Conservation (phyloP, 1,140 invertebrate genomes). For the Eupeodes corollae region DNA sequence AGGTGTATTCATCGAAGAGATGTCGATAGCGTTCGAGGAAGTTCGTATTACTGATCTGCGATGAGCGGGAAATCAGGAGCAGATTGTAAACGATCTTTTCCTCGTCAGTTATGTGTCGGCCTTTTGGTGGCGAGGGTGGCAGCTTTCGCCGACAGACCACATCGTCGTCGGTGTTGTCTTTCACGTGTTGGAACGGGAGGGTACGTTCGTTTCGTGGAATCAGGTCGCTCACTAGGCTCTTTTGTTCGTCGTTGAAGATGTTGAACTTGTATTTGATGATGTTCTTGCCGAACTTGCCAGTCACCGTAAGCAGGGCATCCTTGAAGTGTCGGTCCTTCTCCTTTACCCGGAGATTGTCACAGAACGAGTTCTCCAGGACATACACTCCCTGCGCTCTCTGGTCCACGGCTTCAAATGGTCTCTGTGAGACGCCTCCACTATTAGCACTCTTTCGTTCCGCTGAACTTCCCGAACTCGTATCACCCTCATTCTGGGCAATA, state of each 20-base stretch:
- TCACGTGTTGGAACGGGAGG: slow-evolving; percentile 29
- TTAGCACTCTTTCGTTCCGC: too few species aligned
- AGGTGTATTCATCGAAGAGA: slow-evolving; percentile 31
- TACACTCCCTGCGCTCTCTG: slow-evolving; percentile 19
- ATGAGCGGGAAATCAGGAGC: slow-evolving; percentile 31
- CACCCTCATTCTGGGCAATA: slow-evolving; percentile 27
- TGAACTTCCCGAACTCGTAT: slow-evolving; percentile 2
- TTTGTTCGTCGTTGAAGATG: slow-evolving; percentile 31
- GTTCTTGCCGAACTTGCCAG: slow-evolving; percentile 35
- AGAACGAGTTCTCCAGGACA: slow-evolving; percentile 32
- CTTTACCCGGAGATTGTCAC: slow-evolving; percentile 30
- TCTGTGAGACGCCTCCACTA: too few species aligned
- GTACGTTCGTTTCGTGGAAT: slow-evolving; percentile 29
- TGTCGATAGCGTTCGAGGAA: slow-evolving; percentile 29
- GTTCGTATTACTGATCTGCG: slow-evolving; percentile 28
- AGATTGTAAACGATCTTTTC: slow-evolving; percentile 35
- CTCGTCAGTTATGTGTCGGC: slow-evolving; percentile 26
- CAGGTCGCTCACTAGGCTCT: slow-evolving; percentile 27
- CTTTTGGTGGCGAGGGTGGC: not conserved
- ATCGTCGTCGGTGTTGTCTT: slow-evolving; percentile 28
- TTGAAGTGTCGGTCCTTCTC: slow-evolving; percentile 24
- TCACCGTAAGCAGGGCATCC: slow-evolving; percentile 29
- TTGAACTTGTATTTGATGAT: slow-evolving; percentile 37
- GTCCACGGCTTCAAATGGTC: not conserved
- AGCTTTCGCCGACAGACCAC: slow-evolving; percentile 19